These are phyloP conservation scores for Bemisia tabaci DNA, from an alignment of 1,140 invertebrate genomes.

Conservation along the genomic window DNA sequence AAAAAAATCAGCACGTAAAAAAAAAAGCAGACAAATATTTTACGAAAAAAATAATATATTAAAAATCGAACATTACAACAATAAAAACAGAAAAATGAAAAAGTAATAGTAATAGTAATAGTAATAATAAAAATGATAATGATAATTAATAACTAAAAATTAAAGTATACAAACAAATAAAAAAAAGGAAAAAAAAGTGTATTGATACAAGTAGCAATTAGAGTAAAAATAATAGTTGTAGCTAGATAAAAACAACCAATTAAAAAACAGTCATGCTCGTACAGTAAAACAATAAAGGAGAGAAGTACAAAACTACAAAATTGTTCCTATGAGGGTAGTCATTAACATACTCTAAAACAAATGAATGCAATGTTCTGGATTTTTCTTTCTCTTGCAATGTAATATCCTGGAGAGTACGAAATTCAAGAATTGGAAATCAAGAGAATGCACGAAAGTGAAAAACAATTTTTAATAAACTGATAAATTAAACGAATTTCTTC, in stretches of 20 bases:
- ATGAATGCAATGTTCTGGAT: background rate
- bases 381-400: no score
- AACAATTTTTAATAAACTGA: no score
- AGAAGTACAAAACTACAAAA: background rate
- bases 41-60: constrained; percentile 1
- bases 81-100: constrained; percentile 1
- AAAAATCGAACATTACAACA: background rate
- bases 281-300: background rate
- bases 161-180: background rate
- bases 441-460: no score
- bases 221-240: background rate
- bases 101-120: background rate
- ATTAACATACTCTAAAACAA: background rate
- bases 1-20: background rate
- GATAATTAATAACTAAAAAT: background rate
- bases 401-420: no score
- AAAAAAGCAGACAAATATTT: background rate
- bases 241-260: background rate
- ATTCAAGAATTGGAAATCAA: no score
- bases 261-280: background rate
- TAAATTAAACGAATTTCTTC: no score
- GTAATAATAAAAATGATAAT: background rate
- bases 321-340: background rate
- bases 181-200: background rate
- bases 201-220: no score